Evolutionary conservation across 2,888 invertebrate genomes (phyloP), one percentile per base, ranked within the genome.

Genomic region (Mesoligia furuncula): DNA sequence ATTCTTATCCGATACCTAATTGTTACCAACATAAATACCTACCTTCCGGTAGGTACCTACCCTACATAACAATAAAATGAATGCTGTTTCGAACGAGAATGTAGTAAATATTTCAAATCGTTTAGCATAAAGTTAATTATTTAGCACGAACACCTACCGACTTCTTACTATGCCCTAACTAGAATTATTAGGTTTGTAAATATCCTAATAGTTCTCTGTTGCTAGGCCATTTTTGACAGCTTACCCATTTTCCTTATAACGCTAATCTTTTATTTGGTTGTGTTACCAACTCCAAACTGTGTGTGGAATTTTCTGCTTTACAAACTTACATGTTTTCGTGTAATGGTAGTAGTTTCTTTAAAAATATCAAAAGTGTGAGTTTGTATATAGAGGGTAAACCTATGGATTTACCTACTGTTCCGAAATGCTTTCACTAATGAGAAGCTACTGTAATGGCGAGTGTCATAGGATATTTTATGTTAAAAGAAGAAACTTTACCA

Each of bases 251-350:
- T n/a, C 39, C 48, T 42, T 48, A n/a, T 11, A 57, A 5, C 54
- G 15, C 6, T 54, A 39, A 57, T 51, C 0, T 78, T 31, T 11
- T 36, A 42, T 13, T 8, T 0, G 5, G 27, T 57, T 72, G 36
- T 57, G 54, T 15, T 36, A 39, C 20, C 15, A 31, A 79, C 17
- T 31, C 17, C 27, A 31, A 64, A 78, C 48, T 79, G 15, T 61
- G n/a, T 8, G 7, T 31, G 27, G 61, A 62, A 77, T 69, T 39
- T 59, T 3, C 24, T 45, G 54, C 9, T 24, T 13, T 13, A 39
- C 5, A 11, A 20, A 48, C 48, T 2, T 45, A 31, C 2, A 27
- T 27, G 20, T 66, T 27, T 45, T 27, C 66, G 20, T 27, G 45
- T 45, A 45, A 45, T 24, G 24, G 1, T 17, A 24, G 31, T 5